Evolutionary conservation across 2,888 invertebrate genomes (phyloP).

Genomic region (Eupelmus urozonus): DNA sequence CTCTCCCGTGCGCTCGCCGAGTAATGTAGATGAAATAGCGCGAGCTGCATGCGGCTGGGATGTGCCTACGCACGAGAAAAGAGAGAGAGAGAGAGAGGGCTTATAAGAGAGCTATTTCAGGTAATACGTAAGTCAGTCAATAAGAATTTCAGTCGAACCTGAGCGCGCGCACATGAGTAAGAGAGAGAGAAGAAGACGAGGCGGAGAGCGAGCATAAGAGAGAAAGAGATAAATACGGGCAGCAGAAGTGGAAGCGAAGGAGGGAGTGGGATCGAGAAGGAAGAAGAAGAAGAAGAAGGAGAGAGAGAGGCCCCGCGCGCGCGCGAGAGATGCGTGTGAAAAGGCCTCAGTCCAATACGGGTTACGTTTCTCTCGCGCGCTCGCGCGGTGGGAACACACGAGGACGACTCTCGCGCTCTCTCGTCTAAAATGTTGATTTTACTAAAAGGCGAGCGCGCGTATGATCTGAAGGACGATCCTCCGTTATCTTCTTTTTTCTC

Average conservation of each 20-base stretch:
- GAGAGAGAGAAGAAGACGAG: slow-evolving; percentile 24
- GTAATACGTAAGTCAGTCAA: slow-evolving; percentile 60
- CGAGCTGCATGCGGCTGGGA: slow-evolving; percentile 5
- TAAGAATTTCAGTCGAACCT: slow-evolving; percentile 56
- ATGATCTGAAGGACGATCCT: slow-evolving; percentile 56
- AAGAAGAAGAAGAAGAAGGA: slow-evolving; percentile 21
- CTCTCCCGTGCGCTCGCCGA: background rate
- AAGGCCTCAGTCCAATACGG: slow-evolving; percentile 57
- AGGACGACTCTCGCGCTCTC: too few species aligned
- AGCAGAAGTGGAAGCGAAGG: slow-evolving; percentile 23
- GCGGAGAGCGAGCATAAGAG: slow-evolving; percentile 13
- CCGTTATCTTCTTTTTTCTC: slow-evolving; percentile 45
- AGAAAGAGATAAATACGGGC: slow-evolving; percentile 51
- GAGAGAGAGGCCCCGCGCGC: too few species aligned
- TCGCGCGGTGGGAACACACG: slow-evolving; percentile 57
- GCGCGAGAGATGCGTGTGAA: slow-evolving; percentile 60
- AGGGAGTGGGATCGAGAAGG: slow-evolving; percentile 1
- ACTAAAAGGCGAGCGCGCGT: slow-evolving; percentile 57
- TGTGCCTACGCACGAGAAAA: slow-evolving; percentile 21
- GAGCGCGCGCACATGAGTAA: slow-evolving; percentile 9
- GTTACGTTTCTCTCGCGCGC: slow-evolving; percentile 50
- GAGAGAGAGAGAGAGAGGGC: background rate
- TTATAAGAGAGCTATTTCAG: slow-evolving; percentile 57
- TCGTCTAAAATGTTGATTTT: slow-evolving; percentile 61
- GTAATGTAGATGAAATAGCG: slow-evolving; percentile 46